Evolutionary conservation across 1,140 invertebrate species (phyloP), one percentile per base, ranked within the genome.

Genomic region (Archivesica marissinica): DNA sequence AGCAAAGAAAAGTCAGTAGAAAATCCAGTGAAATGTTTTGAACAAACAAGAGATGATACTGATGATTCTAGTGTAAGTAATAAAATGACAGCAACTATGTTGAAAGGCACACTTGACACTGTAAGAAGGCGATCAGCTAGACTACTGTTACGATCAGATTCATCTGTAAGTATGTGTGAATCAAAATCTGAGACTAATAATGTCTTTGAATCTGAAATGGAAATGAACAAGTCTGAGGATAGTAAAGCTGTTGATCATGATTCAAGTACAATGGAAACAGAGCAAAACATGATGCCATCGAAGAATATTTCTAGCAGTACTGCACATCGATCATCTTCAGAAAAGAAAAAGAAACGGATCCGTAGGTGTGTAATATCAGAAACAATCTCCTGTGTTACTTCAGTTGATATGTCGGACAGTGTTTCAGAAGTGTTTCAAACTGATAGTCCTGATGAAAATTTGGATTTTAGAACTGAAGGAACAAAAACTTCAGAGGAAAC

Each of bases 321-420:
- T 7, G 15, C 38, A 7, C 28, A 35, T 25, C 0, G 59, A 2
- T 28, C 59, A 59, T 11, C 2, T 28, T 59, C 59, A 15, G 38
- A 64, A 17, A 64, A 33, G 28, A 64, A 17, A 20, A 64, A 35
- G 30, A 64, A 33, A 20, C 28, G 59, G 38, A 25, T 64, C 33
- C 59, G 30, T 35, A 64, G 59, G 38, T 28, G 66, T 70, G 66
- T 70, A 25, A 44, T 39, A 39, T 70, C 66, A 23, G 66, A 70
- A 44, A 70, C 66, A 7, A 47, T 70, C 11, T 70, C 66, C 9
- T 70, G 15, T 70, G n/a, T 41, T 15, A 70, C 66, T n/a, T 70
- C 66, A 3, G 20, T 47, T 9, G 33, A 61, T 1, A 30, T 28
- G 1, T 70, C 66, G 13, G 41, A 70, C 15, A 66, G 61, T 38